Percentiles rank a stretch among this genome's conserved stretches.
phyloP scores from a whole-genome alignment of 2,888 invertebrate genomes.

The Zeuzera pyrina region DNA sequence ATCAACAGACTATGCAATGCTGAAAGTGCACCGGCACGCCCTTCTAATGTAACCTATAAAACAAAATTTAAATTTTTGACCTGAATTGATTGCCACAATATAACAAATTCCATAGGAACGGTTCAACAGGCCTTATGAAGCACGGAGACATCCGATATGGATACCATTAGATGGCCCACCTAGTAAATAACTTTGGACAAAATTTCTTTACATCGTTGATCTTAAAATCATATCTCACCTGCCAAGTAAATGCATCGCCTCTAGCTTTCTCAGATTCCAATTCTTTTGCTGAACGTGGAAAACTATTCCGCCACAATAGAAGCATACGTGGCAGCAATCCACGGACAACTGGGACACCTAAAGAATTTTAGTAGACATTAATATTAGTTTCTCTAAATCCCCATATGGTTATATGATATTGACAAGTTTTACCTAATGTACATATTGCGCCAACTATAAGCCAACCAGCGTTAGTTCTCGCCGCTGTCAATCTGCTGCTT shows the following conservation, averaged over 20 bases:
- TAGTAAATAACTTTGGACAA: too few species aligned
- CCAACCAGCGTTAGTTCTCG: conserved; percentile 98
- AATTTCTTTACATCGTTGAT: too few species aligned
- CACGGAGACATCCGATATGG: too few species aligned
- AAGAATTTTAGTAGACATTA: conserved; percentile 7
- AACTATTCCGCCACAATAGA: conserved; percentile 96
- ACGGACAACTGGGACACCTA: conserved; percentile 92
- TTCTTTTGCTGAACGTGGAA: conserved; percentile 96
- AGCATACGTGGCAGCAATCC: conserved; percentile 94
- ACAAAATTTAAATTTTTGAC: too few species aligned
- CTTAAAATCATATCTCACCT: conserved; percentile 76
- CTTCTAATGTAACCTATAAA: conserved; percentile 90
- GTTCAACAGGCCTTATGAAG: too few species aligned
- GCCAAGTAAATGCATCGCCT: conserved; percentile 99
- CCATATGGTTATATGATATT: too few species aligned
- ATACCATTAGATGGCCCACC: too few species aligned
- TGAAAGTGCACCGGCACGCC: conserved; percentile 95
- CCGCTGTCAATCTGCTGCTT: conserved; percentile 94
- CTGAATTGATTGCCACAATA: too few species aligned
- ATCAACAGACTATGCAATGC: conserved; percentile 95
- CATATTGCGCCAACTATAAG: conserved; percentile 96
- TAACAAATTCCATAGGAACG: too few species aligned
- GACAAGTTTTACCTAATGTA: conserved; percentile 88
- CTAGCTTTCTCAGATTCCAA: conserved; percentile 96
- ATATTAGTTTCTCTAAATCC: background rate